Evolutionary conservation across 2,113 vertebrate species (phyloP).

Genomic region (Salvator merianae): DNA sequence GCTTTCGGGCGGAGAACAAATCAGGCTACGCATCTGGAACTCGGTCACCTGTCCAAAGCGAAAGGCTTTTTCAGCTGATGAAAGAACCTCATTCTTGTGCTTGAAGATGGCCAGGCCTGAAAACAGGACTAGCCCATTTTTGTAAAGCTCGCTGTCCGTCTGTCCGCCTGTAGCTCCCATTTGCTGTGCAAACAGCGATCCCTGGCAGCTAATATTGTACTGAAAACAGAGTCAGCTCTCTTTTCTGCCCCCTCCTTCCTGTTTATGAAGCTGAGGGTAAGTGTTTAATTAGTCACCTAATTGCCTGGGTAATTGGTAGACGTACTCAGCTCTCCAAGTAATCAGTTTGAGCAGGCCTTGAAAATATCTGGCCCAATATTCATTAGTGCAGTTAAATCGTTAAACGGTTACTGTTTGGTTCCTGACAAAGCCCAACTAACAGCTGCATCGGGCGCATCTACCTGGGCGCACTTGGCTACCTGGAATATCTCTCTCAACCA

Average conservation of each 20-base stretch:
- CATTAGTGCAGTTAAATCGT: constrained; percentile 92
- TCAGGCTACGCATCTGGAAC: background rate
- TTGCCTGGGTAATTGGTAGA: constrained; percentile 99
- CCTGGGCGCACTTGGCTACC: no score
- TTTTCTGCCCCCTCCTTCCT: constrained; percentile 79
- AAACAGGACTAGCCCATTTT: rapidly evolving
- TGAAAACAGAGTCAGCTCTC: constrained; percentile 72
- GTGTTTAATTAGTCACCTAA: constrained; percentile 99
- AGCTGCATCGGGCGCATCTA: constrained; percentile 53
- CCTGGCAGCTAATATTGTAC: constrained; percentile 87
- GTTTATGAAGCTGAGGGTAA: constrained; percentile 95
- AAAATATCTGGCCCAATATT: constrained; percentile 99
- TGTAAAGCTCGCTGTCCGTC: background rate
- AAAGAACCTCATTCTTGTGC: no score
- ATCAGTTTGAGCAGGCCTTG: constrained; percentile 97
- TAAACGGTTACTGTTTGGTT: constrained; percentile 77
- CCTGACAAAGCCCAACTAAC: constrained; percentile 63
- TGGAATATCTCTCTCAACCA: no score
- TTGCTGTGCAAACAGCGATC: constrained; percentile 39
- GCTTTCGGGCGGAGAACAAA: background rate
- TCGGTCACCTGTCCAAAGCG: background rate
- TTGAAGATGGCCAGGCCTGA: background rate
- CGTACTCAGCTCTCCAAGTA: constrained; percentile 98
- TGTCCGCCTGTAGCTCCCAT: background rate
- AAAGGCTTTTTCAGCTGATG: background rate